Evolutionary conservation across 2,797 vertebrate species (phyloP).

Genomic region (Coendou prehensilis): DNA sequence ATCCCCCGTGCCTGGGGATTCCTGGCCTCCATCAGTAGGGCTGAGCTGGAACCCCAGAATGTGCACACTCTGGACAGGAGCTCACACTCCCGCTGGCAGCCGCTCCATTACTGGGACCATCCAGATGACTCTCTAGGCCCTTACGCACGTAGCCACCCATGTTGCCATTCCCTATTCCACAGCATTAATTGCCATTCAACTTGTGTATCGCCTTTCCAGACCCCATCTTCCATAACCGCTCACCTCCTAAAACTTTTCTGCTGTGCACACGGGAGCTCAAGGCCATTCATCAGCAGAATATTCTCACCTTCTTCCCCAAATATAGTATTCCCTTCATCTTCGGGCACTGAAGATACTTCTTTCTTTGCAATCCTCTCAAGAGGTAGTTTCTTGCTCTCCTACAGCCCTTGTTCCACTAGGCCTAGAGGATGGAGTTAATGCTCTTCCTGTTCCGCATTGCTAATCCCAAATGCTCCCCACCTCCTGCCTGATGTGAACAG

Average conservation of each 20-base stretch:
- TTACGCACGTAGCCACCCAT: background rate
- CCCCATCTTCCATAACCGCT: background rate
- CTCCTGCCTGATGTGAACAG: background rate
- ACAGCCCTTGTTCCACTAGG: background rate
- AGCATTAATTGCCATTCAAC: background rate
- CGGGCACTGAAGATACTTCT: background rate
- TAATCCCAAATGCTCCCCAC: background rate
- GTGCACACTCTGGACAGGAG: background rate
- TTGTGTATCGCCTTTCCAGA: background rate
- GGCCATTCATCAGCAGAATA: background rate
- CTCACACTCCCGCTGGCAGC: background rate
- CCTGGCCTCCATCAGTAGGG: background rate
- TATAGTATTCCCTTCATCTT: background rate
- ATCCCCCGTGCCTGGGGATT: no score
- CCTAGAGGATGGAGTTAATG: background rate
- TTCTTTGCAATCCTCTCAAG: constrained; percentile 38
- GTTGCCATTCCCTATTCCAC: background rate
- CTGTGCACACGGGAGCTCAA: background rate
- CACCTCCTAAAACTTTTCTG: background rate
- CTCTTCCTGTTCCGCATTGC: background rate
- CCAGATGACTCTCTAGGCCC: background rate
- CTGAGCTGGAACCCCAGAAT: background rate
- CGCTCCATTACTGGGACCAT: background rate
- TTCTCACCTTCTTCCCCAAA: background rate
- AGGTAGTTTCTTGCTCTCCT: background rate